These are phyloP conservation scores for Hapalemur alaotrensis DNA, from an alignment of 2,797 vertebrate species.

Conservation along the genomic window DNA sequence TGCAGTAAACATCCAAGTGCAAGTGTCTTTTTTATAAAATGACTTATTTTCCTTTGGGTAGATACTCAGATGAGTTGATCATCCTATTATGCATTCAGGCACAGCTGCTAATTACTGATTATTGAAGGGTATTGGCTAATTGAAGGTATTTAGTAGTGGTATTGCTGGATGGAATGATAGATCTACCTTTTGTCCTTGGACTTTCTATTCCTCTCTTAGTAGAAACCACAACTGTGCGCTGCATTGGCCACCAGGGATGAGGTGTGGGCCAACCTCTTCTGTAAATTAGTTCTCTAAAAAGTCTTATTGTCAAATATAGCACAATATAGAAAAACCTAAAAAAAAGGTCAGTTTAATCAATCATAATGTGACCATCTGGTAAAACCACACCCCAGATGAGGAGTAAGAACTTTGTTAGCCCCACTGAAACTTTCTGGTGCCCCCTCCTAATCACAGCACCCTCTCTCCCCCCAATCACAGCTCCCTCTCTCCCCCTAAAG, in stretches of 20 bases:
- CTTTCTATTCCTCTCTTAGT: background rate
- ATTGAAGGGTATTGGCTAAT: background rate
- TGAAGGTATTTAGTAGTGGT: background rate
- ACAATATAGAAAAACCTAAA: background rate
- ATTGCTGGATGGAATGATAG: background rate
- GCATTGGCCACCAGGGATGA: accelerated
- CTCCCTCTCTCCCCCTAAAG: background rate
- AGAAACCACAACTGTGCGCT: background rate
- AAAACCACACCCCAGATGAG: background rate
- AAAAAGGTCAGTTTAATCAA: background rate
- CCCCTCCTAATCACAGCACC: background rate
- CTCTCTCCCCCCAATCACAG: background rate
- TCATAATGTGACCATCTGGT: background rate
- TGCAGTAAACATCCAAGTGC: background rate
- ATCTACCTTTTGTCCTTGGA: background rate
- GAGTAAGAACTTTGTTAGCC: background rate
- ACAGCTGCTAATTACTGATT: background rate
- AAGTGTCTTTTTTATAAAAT: background rate
- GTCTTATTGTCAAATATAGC: background rate
- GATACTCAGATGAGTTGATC: background rate
- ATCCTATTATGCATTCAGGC: background rate
- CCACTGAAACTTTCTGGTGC: background rate
- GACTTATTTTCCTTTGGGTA: background rate
- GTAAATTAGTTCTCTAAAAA: background rate
- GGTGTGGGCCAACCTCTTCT: background rate